A percentile compares a stretch with the other conserved stretches of the same genome.
These are phyloP conservation scores for Drosophila sucinea DNA, from an alignment of 1,140 invertebrate genomes.

Conservation along the genomic window DNA sequence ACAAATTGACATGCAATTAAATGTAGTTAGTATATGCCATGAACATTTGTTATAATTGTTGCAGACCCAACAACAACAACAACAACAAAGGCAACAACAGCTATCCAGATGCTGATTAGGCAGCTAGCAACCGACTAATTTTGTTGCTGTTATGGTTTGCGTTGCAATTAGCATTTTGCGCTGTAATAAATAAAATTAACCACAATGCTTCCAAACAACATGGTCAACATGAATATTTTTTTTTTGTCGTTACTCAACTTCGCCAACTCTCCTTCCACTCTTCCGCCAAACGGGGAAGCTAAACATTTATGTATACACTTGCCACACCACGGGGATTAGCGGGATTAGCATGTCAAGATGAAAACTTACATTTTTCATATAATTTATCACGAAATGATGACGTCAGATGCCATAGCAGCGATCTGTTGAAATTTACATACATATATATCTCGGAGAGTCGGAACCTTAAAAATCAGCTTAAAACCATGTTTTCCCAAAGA, in stretches of 20 bases:
- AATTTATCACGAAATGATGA: too few relatives aligned
- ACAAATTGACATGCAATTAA: conserved; percentile 78
- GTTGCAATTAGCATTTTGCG: conserved; percentile 73
- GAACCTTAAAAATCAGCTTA: too few relatives aligned
- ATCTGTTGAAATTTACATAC: too few relatives aligned
- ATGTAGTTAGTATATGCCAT: conserved; percentile 46
- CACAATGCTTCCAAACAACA: conserved; percentile 64
- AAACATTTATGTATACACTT: not conserved
- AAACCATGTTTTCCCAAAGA: too few relatives aligned
- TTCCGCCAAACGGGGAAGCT: not conserved
- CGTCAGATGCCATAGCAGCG: too few relatives aligned
- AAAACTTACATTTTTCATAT: not conserved
- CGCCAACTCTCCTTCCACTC: not conserved
- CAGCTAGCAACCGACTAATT: conserved; percentile 47
- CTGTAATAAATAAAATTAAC: conserved; percentile 76
- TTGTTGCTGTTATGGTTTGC: conserved; percentile 32
- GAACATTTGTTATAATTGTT: conserved; percentile 73
- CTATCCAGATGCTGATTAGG: conserved; percentile 61
- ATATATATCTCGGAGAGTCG: too few relatives aligned
- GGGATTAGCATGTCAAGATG: not conserved
- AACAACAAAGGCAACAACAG: not conserved
- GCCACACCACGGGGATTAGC: not conserved
- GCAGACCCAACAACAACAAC: conserved; percentile 6
- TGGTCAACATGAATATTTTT: conserved; percentile 25
- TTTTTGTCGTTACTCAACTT: conserved; percentile 7